Conservation (phyloP, 2,797 vertebrate species). For the Denticeps clupeoides region DNA sequence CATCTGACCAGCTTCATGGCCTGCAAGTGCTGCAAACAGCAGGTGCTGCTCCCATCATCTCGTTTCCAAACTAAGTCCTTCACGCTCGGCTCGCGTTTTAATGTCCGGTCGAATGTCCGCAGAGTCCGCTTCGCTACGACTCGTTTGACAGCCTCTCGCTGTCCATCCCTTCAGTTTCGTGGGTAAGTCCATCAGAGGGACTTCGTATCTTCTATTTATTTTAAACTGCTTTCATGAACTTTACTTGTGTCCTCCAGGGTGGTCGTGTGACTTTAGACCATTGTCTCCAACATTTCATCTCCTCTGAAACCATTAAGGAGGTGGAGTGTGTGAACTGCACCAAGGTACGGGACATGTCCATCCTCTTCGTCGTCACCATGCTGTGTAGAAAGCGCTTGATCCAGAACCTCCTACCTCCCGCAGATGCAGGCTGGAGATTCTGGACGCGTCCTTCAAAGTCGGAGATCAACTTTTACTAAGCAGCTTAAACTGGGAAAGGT, state of each 20-base stretch:
- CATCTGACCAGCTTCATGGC: constrained; percentile 93
- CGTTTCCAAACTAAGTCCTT: too few species aligned
- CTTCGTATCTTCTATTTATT: too few species aligned
- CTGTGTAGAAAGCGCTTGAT: too few species aligned
- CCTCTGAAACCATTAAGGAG: constrained; percentile 88
- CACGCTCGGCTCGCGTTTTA: too few species aligned
- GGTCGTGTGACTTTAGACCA: constrained; percentile 81
- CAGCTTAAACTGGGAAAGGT: constrained; percentile 95
- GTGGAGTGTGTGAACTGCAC: constrained; percentile 97
- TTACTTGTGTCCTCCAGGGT: constrained; percentile 54
- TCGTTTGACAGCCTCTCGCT: constrained; percentile 95
- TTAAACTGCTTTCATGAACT: background rate
- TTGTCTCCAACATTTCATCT: constrained; percentile 95
- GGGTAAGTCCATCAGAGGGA: constrained; percentile 69
- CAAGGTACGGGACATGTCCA: too few species aligned
- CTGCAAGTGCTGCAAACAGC: constrained; percentile 87
- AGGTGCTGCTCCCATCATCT: too few species aligned
- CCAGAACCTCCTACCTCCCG: too few species aligned
- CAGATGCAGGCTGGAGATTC: constrained; percentile 32
- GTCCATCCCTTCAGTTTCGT: constrained; percentile 76
- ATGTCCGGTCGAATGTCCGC: constrained; percentile 13
- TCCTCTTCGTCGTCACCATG: too few species aligned
- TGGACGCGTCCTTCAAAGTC: constrained; percentile 64
- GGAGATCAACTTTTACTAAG: constrained; percentile 88
- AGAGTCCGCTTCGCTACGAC: constrained; percentile 91